A percentile compares a stretch with the other conserved stretches of the same genome.
Evolutionary conservation across 2,113 vertebrate species (phyloP).

Genomic region (Sander lucioperca): DNA sequence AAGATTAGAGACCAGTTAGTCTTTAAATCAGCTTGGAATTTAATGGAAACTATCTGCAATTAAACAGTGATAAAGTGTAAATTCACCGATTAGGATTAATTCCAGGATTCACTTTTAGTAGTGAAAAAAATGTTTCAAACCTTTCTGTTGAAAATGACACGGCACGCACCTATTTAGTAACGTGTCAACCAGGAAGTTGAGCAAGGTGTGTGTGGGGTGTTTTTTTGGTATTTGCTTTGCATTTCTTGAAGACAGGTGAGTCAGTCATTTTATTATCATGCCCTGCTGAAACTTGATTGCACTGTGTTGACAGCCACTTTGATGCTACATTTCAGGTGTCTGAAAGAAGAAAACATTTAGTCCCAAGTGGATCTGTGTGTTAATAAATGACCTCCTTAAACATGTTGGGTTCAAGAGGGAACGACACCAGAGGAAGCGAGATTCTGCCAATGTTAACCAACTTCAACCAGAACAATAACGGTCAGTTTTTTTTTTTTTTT

Average conservation of each 20-base stretch:
- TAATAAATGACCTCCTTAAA: background rate
- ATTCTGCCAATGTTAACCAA: background rate
- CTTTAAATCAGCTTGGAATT: background rate
- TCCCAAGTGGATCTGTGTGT: background rate
- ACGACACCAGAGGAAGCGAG: background rate
- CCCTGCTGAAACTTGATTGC: rapidly evolving
- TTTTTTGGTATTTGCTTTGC: slow-evolving; percentile 21
- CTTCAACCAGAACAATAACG: background rate
- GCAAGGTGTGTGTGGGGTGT: background rate
- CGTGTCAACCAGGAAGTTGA: slow-evolving; percentile 49
- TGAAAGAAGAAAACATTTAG: background rate
- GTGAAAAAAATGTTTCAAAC: background rate
- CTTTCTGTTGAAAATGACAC: slow-evolving; percentile 15
- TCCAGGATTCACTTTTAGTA: background rate
- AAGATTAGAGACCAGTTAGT: background rate
- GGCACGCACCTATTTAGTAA: background rate
- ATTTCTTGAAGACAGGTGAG: slow-evolving; percentile 9
- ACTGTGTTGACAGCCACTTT: background rate
- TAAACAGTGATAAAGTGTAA: background rate
- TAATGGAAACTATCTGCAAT: background rate
- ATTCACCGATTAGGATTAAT: background rate
- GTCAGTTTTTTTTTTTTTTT: slow-evolving; percentile 19
- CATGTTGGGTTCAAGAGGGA: slow-evolving; percentile 43
- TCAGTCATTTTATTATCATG: too few relatives aligned
- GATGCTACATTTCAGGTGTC: background rate